Conservation (phyloP, 2,888 invertebrate species). For the Sinodicranocentrus sp. region DNA sequence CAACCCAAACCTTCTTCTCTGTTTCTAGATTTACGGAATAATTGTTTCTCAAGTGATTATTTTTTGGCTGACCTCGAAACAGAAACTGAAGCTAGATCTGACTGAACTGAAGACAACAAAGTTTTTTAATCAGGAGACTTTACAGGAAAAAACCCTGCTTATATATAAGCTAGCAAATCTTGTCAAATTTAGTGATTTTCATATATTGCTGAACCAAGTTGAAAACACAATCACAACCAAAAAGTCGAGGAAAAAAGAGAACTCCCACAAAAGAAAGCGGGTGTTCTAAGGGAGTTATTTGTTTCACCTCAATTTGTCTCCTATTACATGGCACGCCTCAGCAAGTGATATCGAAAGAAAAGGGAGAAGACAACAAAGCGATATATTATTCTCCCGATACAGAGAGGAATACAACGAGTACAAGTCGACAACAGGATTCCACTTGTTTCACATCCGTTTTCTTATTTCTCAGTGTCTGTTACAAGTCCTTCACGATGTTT, state of each 20-base stretch:
- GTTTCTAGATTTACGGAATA: not conserved
- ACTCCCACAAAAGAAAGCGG: no score
- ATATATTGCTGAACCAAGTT: no score
- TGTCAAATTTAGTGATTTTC: not conserved
- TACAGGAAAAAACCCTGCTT: not conserved
- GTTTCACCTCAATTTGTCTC: conserved; percentile 3
- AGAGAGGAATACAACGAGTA: not conserved
- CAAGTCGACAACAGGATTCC: no score
- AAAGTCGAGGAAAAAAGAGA: no score
- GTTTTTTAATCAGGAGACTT: not conserved
- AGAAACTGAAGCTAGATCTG: no score
- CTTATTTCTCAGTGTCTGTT: conserved; percentile 21
- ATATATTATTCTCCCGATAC: no score
- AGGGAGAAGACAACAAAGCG: no score
- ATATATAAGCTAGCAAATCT: not conserved
- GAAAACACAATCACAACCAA: no score
- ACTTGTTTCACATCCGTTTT: not conserved
- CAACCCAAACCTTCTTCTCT: not conserved
- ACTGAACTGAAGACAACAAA: not conserved
- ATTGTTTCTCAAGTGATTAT: not conserved
- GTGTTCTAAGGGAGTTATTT: not conserved
- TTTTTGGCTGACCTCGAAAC: not conserved
- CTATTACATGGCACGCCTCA: not conserved
- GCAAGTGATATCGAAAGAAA: conserved; percentile 4
- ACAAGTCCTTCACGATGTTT: conserved; percentile 81